Percentiles rank a stretch among this genome's conserved stretches.
Evolutionary conservation across 2,888 invertebrate genomes (phyloP).

Genomic region (Neocrepidodera transversa): DNA sequence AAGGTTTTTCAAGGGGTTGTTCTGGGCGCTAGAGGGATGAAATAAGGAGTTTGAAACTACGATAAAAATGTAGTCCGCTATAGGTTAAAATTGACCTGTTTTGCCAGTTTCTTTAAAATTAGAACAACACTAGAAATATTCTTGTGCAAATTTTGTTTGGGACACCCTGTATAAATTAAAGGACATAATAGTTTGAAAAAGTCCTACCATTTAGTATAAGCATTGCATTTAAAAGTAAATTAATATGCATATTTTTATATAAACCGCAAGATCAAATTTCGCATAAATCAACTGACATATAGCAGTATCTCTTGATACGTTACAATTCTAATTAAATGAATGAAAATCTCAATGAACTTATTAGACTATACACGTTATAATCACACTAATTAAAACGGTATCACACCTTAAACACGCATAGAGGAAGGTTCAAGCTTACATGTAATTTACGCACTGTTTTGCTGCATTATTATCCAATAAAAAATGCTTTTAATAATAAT

Average conservation of each 20-base stretch:
- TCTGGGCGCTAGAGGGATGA: too few relatives aligned
- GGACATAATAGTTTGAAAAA: too few relatives aligned
- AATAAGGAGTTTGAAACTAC: too few relatives aligned
- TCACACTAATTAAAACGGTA: constrained; percentile 18
- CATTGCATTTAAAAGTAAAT: too few relatives aligned
- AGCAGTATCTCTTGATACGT: background rate
- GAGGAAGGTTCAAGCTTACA: background rate
- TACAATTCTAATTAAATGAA: constrained; percentile 12
- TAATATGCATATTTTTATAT: background rate
- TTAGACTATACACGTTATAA: constrained; percentile 12
- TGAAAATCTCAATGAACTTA: constrained; percentile 12
- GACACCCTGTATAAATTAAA: too few relatives aligned
- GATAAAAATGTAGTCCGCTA: too few relatives aligned
- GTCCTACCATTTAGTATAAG: too few relatives aligned
- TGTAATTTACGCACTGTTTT: background rate
- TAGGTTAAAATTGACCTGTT: too few relatives aligned
- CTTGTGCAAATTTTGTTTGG: too few relatives aligned
- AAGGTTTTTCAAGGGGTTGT: too few relatives aligned
- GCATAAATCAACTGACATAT: background rate
- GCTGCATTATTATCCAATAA: background rate
- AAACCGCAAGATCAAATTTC: constrained; percentile 1
- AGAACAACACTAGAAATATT: too few relatives aligned
- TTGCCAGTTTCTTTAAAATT: too few relatives aligned
- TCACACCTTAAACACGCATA: constrained; percentile 7
- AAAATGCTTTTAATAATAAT: background rate